Percentiles rank a stretch among this genome's conserved stretches.
These are phyloP conservation scores for Timema podura DNA, from an alignment of 2,888 invertebrate species.

Conservation along the genomic window DNA sequence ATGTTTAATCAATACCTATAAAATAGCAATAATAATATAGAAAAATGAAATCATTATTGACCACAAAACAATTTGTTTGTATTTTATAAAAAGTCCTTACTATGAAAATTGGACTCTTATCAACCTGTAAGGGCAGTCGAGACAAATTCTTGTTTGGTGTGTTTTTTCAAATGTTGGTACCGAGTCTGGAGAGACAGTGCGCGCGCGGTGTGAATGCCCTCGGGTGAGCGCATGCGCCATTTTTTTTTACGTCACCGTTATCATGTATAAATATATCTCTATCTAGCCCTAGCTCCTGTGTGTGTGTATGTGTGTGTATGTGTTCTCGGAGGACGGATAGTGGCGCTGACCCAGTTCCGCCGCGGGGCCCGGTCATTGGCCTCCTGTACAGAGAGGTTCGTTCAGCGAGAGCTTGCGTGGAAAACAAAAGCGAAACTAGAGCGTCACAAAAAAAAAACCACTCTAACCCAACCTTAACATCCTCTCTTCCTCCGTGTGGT, in stretches of 20 bases:
- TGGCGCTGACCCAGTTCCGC: constrained; percentile 20
- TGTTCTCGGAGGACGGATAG: not conserved
- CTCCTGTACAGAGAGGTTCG: not conserved
- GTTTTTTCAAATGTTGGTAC: no score
- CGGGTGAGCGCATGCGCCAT: constrained; percentile 25
- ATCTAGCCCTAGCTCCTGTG: not conserved
- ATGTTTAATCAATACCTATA: no score
- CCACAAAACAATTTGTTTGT: no score
- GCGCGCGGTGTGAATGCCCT: constrained; percentile 27
- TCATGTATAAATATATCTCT: constrained; percentile 18
- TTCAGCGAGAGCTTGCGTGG: constrained; percentile 36
- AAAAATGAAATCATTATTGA: no score
- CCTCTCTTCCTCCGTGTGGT: no score
- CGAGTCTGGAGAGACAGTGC: not conserved
- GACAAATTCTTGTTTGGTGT: no score
- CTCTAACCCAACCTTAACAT: no score
- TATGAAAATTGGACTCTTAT: no score
- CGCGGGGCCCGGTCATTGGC: constrained; percentile 21
- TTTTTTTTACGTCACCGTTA: constrained; percentile 28
- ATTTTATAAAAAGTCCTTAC: no score
- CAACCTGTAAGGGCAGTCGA: no score
- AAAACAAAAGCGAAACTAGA: constrained; percentile 21
- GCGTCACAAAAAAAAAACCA: not conserved
- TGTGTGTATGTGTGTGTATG: not conserved
- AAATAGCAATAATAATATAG: no score